These are phyloP conservation scores for Numenius phaeopus DNA, from an alignment of 2,797 vertebrate genomes.

Conservation along the genomic window DNA sequence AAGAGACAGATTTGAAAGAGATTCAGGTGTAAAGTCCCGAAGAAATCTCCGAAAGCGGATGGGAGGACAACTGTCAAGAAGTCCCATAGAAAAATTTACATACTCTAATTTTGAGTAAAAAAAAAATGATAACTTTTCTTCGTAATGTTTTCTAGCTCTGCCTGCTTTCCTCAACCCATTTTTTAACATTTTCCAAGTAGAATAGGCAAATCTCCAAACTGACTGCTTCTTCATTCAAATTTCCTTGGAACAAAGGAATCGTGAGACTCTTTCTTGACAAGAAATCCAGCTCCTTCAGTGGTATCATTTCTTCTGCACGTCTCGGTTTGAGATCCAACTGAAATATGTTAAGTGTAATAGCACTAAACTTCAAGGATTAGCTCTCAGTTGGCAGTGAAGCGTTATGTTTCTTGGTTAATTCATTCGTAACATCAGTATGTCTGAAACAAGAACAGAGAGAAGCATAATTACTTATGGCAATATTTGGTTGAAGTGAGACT, in stretches of 20 bases:
- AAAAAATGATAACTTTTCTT: not conserved
- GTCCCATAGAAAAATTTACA: not conserved
- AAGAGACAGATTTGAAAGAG: not conserved
- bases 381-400: constrained; percentile 3
- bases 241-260: not conserved
- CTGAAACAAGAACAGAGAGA: constrained; percentile 58
- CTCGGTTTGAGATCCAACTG: constrained; percentile 8
- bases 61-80: not conserved
- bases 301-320: not conserved
- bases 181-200: not conserved
- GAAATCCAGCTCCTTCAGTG: not conserved
- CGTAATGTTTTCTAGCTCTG: not conserved
- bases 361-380: constrained; percentile 28
- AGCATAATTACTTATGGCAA: constrained; percentile 52
- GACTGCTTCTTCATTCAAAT: constrained; percentile 41
- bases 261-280: constrained; percentile 17
- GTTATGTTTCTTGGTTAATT: constrained; percentile 54
- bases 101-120: not conserved
- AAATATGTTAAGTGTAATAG: constrained; percentile 20
- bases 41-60: not conserved
- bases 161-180: not conserved
- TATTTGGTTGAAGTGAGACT: constrained; percentile 55
- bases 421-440: constrained; percentile 25
- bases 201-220: not conserved
- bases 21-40: not conserved